Percentiles rank a stretch among this genome's conserved stretches.
Conservation (phyloP, 2,888 invertebrate species). For the Mesorhabditis sp. region DNA sequence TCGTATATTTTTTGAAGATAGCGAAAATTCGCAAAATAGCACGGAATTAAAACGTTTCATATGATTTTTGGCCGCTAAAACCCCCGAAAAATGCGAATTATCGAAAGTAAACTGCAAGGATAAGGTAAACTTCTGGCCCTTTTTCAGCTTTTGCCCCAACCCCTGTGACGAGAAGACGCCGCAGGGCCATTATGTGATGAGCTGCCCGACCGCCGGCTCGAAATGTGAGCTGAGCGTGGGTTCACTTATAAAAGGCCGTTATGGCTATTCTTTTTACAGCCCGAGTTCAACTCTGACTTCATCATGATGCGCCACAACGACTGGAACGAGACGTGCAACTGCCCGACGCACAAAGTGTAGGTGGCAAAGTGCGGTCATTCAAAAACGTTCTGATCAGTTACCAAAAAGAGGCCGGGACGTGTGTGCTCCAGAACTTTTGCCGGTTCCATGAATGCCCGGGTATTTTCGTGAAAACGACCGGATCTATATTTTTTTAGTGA, state of each 20-base stretch:
- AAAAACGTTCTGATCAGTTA: background rate
- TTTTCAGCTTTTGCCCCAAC: background rate
- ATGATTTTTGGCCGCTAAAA: too few species aligned
- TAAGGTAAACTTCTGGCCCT: too few species aligned
- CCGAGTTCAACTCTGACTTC: background rate
- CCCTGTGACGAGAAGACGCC: background rate
- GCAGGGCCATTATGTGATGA: background rate
- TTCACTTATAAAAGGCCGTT: background rate
- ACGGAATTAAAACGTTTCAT: too few species aligned
- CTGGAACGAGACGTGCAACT: background rate
- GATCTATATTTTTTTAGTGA: background rate
- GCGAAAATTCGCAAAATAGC: too few species aligned
- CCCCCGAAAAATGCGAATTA: too few species aligned
- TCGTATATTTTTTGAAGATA: too few species aligned
- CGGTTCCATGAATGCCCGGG: background rate
- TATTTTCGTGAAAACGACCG: background rate
- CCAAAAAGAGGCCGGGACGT: background rate
- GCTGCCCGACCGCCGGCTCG: background rate
- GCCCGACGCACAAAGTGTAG: background rate
- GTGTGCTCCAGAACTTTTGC: constrained; percentile 3
- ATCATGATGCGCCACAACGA: background rate
- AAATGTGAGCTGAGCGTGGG: background rate
- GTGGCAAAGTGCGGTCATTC: background rate
- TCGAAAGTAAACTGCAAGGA: too few species aligned
- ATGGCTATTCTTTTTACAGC: background rate